Evolutionary conservation across 2,113 vertebrate species (phyloP).

Genomic region (Macheiramphus alcinus): DNA sequence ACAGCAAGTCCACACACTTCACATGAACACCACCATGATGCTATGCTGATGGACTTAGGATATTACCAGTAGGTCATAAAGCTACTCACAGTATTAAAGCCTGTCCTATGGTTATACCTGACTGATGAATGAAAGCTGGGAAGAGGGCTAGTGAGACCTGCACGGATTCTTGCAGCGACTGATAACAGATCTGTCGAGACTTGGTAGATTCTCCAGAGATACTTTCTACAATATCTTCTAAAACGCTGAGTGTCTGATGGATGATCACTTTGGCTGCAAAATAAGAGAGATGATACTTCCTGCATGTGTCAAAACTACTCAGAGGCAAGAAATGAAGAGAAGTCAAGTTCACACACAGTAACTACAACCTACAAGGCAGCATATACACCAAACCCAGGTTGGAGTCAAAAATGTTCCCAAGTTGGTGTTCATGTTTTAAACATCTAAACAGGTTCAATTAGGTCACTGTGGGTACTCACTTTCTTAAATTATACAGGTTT

Average conservation of each 20-base stretch:
- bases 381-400: not conserved
- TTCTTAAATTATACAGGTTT: not conserved
- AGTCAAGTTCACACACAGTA: not conserved
- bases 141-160: slow-evolving; percentile 96
- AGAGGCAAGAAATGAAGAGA: not conserved
- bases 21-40: not conserved
- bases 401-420: not conserved
- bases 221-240: slow-evolving; percentile 92
- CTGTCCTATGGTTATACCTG: slow-evolving; percentile 80
- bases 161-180: slow-evolving; percentile 95
- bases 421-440: not conserved
- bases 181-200: slow-evolving; percentile 97
- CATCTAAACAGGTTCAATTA: not conserved
- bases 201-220: slow-evolving; percentile 95
- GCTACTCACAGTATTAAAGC: slow-evolving; percentile 3
- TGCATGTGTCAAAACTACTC: not conserved
- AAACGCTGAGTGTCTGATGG: slow-evolving; percentile 90
- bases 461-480: not conserved
- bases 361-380: not conserved
- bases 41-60: not conserved
- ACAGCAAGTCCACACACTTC: not conserved
- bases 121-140: slow-evolving; percentile 94
- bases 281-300: not conserved
- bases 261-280: slow-evolving; percentile 88
- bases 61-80: not conserved